These are phyloP conservation scores for Chesias legatella DNA, from an alignment of 2,888 invertebrate species.

Conservation along the genomic window DNA sequence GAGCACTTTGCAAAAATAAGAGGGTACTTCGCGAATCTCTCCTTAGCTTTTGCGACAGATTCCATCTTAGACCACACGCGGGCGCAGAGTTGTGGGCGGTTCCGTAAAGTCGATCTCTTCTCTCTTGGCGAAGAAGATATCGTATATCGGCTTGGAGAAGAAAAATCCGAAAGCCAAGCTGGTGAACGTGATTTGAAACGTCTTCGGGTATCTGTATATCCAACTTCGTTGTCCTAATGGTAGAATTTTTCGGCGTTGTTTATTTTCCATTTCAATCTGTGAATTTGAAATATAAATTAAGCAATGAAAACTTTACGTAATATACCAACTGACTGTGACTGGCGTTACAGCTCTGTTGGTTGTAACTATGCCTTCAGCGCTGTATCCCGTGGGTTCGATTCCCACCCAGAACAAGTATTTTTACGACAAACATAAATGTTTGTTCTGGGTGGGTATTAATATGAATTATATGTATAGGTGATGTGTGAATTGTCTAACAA, in stretches of 20 bases:
- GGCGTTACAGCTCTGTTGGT: no score
- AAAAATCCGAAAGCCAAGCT: constrained; percentile 76
- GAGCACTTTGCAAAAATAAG: constrained; percentile 86
- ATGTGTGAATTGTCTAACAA: no score
- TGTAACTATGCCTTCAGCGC: no score
- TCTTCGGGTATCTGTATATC: constrained; percentile 81
- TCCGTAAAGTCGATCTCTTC: constrained; percentile 45
- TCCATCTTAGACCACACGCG: constrained; percentile 81
- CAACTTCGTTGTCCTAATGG: constrained; percentile 80
- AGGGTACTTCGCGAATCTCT: constrained; percentile 88
- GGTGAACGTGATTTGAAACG: constrained; percentile 78
- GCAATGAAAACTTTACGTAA: background rate
- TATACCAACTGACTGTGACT: no score
- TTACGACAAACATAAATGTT: no score
- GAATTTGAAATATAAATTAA: constrained; percentile 23
- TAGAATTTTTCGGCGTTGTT: constrained; percentile 56
- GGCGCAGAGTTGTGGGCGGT: constrained; percentile 49
- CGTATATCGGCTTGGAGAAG: constrained; percentile 87
- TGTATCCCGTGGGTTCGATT: no score
- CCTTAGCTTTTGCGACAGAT: constrained; percentile 87
- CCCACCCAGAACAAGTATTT: no score
- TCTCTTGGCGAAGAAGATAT: constrained; percentile 73
- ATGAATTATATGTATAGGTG: no score
- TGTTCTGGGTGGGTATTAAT: no score
- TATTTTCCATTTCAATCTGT: constrained; percentile 63